A percentile compares a stretch with the other conserved stretches of the same genome.
These are phyloP conservation scores for Larimichthys polyactis DNA, from an alignment of 2,113 vertebrate species.

Conservation along the genomic window DNA sequence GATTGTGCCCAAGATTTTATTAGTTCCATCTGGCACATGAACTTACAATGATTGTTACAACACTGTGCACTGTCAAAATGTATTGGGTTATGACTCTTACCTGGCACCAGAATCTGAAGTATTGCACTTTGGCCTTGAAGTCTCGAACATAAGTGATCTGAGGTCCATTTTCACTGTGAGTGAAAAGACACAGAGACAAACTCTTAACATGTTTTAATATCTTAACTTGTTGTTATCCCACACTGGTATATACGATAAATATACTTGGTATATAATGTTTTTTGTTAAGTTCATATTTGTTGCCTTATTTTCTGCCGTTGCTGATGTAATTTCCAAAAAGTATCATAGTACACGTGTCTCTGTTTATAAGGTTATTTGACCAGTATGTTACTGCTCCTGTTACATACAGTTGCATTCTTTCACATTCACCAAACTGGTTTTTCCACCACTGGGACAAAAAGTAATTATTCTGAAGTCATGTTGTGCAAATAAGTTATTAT, in stretches of 20 bases:
- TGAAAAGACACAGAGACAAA: accelerated
- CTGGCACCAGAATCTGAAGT: constrained; percentile 99
- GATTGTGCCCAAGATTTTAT: no score
- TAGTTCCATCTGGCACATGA: neutral
- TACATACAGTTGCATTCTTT: neutral
- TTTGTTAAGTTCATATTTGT: neutral
- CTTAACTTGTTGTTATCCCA: neutral
- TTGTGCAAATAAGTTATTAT: neutral
- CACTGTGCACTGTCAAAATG: neutral
- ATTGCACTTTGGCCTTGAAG: constrained; percentile 98
- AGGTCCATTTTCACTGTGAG: constrained; percentile 94
- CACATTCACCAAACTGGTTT: constrained; percentile 55
- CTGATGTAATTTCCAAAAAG: neutral
- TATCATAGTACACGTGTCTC: neutral
- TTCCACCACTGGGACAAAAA: constrained; percentile 12
- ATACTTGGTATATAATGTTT: neutral
- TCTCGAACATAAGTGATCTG: constrained; percentile 98
- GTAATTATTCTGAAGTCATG: neutral
- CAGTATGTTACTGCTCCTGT: neutral
- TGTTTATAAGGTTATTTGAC: neutral
- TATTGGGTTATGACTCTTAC: constrained; percentile 75
- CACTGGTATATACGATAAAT: neutral
- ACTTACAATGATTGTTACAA: neutral
- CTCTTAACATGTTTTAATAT: neutral
- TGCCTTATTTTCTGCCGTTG: neutral